Evolutionary conservation across 2,113 vertebrate species (phyloP).

Genomic region (Pygoscelis antarcticus): DNA sequence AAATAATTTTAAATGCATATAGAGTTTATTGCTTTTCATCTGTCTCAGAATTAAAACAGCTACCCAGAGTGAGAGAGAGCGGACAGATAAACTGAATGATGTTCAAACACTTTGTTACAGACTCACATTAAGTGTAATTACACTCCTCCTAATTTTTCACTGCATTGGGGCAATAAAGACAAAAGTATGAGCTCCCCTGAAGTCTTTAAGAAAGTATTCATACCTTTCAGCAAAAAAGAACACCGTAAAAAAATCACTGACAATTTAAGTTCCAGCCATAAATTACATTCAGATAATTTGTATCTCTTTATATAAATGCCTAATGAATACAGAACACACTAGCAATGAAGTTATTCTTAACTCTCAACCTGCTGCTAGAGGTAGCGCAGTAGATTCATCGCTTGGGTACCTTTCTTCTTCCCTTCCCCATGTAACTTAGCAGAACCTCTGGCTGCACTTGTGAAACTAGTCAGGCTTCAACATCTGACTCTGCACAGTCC

Average conservation of each 20-base stretch:
- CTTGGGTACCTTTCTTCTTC: background rate
- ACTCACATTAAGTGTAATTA: background rate
- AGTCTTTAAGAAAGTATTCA: background rate
- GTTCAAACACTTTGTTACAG: background rate
- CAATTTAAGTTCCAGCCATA: background rate
- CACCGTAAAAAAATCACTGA: background rate
- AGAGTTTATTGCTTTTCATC: background rate
- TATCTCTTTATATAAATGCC: background rate
- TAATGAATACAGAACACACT: background rate
- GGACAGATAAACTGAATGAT: background rate
- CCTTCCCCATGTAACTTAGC: background rate
- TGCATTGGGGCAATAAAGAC: background rate
- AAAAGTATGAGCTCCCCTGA: background rate
- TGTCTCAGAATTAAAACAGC: background rate
- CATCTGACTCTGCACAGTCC: background rate
- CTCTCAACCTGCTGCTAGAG: background rate
- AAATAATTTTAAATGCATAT: background rate
- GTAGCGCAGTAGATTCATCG: background rate
- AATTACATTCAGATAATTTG: background rate
- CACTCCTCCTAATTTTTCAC: background rate
- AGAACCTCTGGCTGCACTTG: background rate
- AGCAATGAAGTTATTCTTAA: background rate
- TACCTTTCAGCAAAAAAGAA: background rate
- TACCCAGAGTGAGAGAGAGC: background rate
- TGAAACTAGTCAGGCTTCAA: background rate